phyloP scores from a whole-genome alignment of 1,140 invertebrate genomes.

The Grapholita molesta region DNA sequence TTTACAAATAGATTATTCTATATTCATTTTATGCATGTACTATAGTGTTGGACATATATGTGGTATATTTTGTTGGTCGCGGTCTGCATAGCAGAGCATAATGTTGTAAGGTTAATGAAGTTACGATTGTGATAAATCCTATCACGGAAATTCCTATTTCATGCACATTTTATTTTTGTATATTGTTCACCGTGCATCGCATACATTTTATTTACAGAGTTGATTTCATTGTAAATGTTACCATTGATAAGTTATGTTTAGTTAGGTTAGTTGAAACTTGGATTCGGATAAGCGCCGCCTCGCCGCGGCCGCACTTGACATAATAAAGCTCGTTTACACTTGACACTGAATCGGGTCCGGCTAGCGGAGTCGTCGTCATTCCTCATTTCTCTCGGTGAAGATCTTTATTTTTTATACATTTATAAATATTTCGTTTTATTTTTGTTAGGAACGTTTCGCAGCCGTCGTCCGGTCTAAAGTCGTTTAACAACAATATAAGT shows the following conservation, averaged over 20 bases:
- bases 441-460: conserved; percentile 41
- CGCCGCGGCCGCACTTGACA: conserved; percentile 3
- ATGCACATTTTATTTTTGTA: conserved; percentile 68
- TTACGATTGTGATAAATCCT: conserved; percentile 67
- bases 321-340: conserved; percentile 11
- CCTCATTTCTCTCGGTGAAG: conserved; percentile 67
- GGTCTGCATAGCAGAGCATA: conserved; percentile 42
- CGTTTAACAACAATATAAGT: conserved; percentile 56
- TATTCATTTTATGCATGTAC: conserved; percentile 50
- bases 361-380: conserved; percentile 54
- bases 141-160: conserved; percentile 69
- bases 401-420: conserved; percentile 77
- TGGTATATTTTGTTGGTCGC: conserved; percentile 30
- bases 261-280: conserved; percentile 32
- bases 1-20: conserved; percentile 52
- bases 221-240: conserved; percentile 75
- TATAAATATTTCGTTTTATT: conserved; percentile 48
- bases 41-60: conserved; percentile 35
- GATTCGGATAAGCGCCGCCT: conserved; percentile 15
- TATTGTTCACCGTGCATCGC: conserved; percentile 52
- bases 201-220: conserved; percentile 50
- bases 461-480: conserved; percentile 63
- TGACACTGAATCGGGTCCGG: conserved; percentile 21
- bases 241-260: conserved; percentile 73
- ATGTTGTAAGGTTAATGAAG: conserved; percentile 44